Percentiles rank a stretch among this genome's conserved stretches.
These are phyloP conservation scores for Drosophila austrosaltans DNA, from an alignment of 2,888 invertebrate species.

Conservation along the genomic window DNA sequence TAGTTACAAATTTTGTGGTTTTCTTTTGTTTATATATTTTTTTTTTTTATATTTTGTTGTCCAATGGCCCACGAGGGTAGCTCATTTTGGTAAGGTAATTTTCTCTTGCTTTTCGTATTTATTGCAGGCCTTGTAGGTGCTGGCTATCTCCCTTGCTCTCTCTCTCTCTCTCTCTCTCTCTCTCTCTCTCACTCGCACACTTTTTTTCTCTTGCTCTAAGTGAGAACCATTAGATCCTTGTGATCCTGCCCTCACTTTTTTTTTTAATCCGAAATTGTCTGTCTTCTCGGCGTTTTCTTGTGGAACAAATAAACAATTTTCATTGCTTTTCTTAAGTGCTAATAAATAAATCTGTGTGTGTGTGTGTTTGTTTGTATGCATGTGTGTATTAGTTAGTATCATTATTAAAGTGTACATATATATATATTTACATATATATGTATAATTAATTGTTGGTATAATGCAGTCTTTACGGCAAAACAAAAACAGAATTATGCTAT, in stretches of 20 bases:
- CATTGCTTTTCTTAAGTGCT: conserved; percentile 34
- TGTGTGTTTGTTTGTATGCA: conserved; percentile 34
- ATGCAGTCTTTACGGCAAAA: conserved; percentile 83
- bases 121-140: conserved; percentile 47
- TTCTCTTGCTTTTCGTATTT: conserved; percentile 65
- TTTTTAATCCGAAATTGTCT: background rate
- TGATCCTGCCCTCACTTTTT: background rate
- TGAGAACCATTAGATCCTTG: background rate
- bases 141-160: conserved; percentile 23
- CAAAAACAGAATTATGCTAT: conserved; percentile 76
- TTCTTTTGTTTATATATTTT: conserved; percentile 39
- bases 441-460: conserved; percentile 81
- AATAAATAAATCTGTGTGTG: conserved; percentile 27
- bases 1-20: conserved; percentile 49
- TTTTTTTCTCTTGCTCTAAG: background rate
- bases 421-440: conserved; percentile 44
- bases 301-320: conserved; percentile 28
- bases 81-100: conserved; percentile 63
- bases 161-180: background rate
- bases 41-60: conserved; percentile 22
- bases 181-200: conserved; percentile 2
- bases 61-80: conserved; percentile 35
- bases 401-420: conserved; percentile 41
- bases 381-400: conserved; percentile 43
- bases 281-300: conserved; percentile 13